Percentiles rank a stretch among this genome's conserved stretches.
Conservation (phyloP, 2,797 vertebrate genomes). For the Gambelia wislizenii region DNA sequence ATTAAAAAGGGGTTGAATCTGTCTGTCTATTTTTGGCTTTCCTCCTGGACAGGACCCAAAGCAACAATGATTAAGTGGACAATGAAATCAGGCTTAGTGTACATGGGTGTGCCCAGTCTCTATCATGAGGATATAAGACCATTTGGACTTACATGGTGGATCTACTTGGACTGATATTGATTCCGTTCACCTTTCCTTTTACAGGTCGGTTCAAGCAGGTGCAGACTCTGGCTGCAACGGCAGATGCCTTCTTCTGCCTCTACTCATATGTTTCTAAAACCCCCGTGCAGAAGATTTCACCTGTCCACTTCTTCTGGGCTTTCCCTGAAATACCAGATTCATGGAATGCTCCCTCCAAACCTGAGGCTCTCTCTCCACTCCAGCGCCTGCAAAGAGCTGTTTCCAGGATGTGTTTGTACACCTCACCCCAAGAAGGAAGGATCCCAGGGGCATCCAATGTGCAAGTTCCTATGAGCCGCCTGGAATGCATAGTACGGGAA, state of each 20-base stretch:
- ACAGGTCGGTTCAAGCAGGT: conserved; percentile 93
- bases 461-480: neutral
- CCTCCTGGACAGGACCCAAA: too few relatives aligned
- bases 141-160: too few relatives aligned
- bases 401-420: conserved; percentile 91
- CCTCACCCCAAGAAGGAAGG: conserved; percentile 73
- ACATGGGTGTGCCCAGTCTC: neutral
- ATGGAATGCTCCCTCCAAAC: conserved; percentile 61
- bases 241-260: conserved; percentile 91
- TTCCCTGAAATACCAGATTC: conserved; percentile 73
- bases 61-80: neutral
- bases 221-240: conserved; percentile 86
- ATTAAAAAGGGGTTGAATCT: neutral
- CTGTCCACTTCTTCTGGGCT: conserved; percentile 78
- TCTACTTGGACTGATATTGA: neutral
- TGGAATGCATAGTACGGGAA: conserved; percentile 6
- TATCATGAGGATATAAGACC: neutral
- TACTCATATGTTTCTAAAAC: conserved; percentile 91
- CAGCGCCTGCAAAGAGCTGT: conserved; percentile 88
- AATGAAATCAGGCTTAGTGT: neutral
- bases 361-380: conserved; percentile 77
- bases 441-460: conserved; percentile 40
- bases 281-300: conserved; percentile 85
- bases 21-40: too few relatives aligned
- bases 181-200: neutral